phyloP scores from a whole-genome alignment of 2,888 invertebrate species.

The Prenolepis imparis region DNA sequence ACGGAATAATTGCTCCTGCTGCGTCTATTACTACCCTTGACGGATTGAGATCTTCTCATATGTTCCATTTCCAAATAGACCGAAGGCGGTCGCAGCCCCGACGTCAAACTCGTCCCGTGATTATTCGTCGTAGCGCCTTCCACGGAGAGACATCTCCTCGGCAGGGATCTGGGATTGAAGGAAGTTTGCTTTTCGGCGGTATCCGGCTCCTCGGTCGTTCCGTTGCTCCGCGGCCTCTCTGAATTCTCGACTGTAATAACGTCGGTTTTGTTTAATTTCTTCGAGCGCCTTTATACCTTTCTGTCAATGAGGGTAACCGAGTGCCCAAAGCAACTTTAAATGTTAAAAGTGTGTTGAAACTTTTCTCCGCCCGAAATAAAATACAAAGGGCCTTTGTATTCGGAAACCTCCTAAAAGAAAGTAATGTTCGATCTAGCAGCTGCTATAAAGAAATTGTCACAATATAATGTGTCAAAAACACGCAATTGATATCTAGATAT shows the following conservation, averaged over 20 bases:
- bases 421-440: no score
- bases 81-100: conserved; percentile 65
- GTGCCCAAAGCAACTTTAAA: no score
- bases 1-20: conserved; percentile 71
- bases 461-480: no score
- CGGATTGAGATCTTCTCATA: conserved; percentile 65
- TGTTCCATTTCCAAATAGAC: conserved; percentile 76
- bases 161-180: conserved; percentile 68
- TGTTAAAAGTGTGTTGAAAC: no score
- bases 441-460: no score
- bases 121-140: conserved; percentile 73
- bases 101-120: conserved; percentile 61
- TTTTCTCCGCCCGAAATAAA: no score
- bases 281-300: neutral
- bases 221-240: conserved; percentile 47
- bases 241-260: conserved; percentile 36
- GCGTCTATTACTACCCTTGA: conserved; percentile 62
- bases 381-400: no score
- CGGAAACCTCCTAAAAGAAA: no score
- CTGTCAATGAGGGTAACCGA: no score
- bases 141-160: conserved; percentile 80
- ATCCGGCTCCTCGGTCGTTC: conserved; percentile 37
- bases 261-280: conserved; percentile 34
- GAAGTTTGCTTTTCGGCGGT: conserved; percentile 63
- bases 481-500: no score